These are phyloP conservation scores for Burhinus bistriatus DNA, from an alignment of 2,113 vertebrate species.

Conservation along the genomic window DNA sequence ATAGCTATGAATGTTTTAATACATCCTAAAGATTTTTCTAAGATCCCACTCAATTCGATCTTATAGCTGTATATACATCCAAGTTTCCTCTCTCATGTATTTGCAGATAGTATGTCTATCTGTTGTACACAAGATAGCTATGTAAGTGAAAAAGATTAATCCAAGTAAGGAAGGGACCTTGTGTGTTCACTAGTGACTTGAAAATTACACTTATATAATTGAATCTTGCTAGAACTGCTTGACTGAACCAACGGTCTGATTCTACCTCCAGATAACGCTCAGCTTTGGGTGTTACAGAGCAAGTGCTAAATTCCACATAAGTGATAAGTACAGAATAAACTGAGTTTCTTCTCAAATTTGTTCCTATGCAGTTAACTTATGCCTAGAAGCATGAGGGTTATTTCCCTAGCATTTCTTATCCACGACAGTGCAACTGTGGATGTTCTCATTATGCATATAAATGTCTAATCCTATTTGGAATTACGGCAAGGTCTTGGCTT, in stretches of 20 bases:
- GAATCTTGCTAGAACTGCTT: background rate
- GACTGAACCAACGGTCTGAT: background rate
- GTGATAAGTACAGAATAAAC: background rate
- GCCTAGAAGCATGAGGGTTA: background rate
- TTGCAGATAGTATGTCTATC: background rate
- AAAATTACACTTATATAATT: background rate
- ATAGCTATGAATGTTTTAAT: background rate
- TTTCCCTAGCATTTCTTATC: conserved; percentile 1
- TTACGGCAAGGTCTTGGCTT: conserved; percentile 3
- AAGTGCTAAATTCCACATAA: background rate
- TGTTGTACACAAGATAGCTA: background rate
- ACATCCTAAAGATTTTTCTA: background rate
- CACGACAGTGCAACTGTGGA: background rate
- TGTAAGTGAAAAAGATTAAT: background rate
- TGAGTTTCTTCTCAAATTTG: background rate
- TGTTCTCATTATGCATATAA: conserved; percentile 42
- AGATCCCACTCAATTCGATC: background rate
- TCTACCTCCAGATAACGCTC: background rate
- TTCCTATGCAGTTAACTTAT: background rate
- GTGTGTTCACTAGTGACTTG: background rate
- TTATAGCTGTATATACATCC: background rate
- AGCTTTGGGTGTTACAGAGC: background rate
- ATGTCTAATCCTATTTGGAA: conserved; percentile 44
- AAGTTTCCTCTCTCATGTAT: background rate
- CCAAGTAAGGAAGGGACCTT: background rate